These are phyloP conservation scores for Catharus bicknelli DNA, from an alignment of 2,113 vertebrate species.

Conservation along the genomic window DNA sequence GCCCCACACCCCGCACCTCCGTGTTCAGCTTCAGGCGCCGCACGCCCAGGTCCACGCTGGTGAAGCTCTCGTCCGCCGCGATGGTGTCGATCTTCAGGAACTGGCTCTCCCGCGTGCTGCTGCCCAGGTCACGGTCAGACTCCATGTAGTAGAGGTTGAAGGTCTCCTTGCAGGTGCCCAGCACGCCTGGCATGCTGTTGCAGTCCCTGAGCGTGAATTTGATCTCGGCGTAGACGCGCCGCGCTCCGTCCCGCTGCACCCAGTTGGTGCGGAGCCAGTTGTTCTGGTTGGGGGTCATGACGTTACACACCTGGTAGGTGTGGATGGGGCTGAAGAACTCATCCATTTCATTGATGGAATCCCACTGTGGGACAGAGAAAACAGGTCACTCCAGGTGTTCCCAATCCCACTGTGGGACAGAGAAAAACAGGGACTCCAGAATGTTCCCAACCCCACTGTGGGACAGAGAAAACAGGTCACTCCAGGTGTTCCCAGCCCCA, in stretches of 20 bases:
- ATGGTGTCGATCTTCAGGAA: slow-evolving; percentile 97
- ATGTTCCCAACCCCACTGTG: too few relatives aligned
- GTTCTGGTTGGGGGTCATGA: slow-evolving; percentile 97
- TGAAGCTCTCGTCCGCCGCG: slow-evolving; percentile 96
- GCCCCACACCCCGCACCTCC: slow-evolving; percentile 90
- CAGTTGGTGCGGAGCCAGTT: slow-evolving; percentile 95
- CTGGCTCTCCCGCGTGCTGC: slow-evolving; percentile 87
- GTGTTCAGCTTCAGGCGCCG: slow-evolving; percentile 93
- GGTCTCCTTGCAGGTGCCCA: slow-evolving; percentile 97
- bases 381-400: background rate
- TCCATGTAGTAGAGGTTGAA: slow-evolving; percentile 97
- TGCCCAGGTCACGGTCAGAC: slow-evolving; percentile 87
- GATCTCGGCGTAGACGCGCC: slow-evolving; percentile 91
- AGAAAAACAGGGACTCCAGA: too few relatives aligned
- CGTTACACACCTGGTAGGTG: slow-evolving; percentile 97
- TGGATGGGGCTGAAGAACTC: slow-evolving; percentile 95
- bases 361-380: slow-evolving; percentile 82
- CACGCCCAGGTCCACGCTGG: slow-evolving; percentile 90
- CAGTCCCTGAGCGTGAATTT: slow-evolving; percentile 95
- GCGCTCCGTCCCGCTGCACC: slow-evolving; percentile 88
- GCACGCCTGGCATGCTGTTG: slow-evolving; percentile 95
- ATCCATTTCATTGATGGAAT: slow-evolving; percentile 97
- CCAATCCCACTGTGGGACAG: too few relatives aligned
- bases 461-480: too few relatives aligned
- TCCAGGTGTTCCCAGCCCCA: background rate